Percentiles rank a stretch among this genome's conserved stretches.
Evolutionary conservation across 1,140 invertebrate species (phyloP).

Genomic region (Arctopsyche grandis): DNA sequence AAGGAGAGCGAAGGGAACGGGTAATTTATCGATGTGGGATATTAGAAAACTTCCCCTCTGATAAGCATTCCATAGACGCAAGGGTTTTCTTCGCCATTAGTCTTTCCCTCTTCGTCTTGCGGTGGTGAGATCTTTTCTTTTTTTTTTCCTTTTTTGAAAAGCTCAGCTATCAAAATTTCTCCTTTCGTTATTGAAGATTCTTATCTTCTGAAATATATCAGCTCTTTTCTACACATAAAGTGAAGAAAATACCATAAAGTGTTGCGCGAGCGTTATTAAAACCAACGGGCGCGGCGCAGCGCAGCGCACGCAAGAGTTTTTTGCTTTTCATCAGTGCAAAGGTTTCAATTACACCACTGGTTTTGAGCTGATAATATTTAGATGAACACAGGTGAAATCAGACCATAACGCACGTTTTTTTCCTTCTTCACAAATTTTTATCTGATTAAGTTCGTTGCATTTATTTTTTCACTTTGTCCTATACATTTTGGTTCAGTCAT

Average conservation of each 20-base stretch:
- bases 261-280: background rate
- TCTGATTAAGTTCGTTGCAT: background rate
- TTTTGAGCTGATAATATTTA: background rate
- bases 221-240: background rate
- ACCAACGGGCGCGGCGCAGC: background rate
- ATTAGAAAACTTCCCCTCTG: slow-evolving; percentile 39
- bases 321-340: background rate
- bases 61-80: slow-evolving; percentile 26
- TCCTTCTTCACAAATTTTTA: too few relatives aligned
- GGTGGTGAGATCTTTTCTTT: background rate
- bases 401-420: background rate
- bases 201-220: slow-evolving; percentile 20
- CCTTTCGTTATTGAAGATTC: slow-evolving; percentile 14
- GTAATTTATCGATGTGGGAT: slow-evolving; percentile 38
- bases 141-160: background rate
- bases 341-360: background rate
- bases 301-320: too few relatives aligned
- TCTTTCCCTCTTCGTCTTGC: slow-evolving; percentile 23
- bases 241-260: background rate
- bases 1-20: slow-evolving; percentile 11
- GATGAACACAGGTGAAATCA: background rate
- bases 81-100: slow-evolving; percentile 24
- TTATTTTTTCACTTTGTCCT: background rate
- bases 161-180: background rate
- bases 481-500: background rate